Percentiles rank a stretch among this genome's conserved stretches.
phyloP scores from a whole-genome alignment of 2,888 invertebrate genomes.

The Aethes cnicana region DNA sequence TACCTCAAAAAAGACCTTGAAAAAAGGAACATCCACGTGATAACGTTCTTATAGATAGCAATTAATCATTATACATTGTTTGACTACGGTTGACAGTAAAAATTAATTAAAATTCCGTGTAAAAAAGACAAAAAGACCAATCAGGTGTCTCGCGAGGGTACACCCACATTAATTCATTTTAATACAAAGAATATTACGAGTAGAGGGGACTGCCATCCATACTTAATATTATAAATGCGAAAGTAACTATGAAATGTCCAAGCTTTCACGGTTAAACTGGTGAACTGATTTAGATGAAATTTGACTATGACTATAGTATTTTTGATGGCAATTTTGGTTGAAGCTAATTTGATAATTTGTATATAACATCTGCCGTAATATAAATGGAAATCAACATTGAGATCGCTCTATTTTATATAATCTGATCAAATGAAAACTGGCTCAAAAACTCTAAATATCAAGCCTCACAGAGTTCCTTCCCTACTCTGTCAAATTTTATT shows the following conservation, averaged over 20 bases:
- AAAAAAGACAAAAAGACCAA: slow-evolving; percentile 69
- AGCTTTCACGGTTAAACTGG: no score
- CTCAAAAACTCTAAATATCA: slow-evolving; percentile 19
- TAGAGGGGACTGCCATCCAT: slow-evolving; percentile 29
- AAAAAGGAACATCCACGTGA: slow-evolving; percentile 18
- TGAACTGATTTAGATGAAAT: no score
- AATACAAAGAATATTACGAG: slow-evolving; percentile 38
- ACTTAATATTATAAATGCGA: no score
- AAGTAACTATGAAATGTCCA: no score
- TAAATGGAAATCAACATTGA: no score
- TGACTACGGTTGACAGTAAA: slow-evolving; percentile 74
- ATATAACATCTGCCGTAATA: no score
- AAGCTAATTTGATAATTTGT: no score
- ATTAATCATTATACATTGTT: slow-evolving; percentile 77
- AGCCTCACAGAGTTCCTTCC: background rate
- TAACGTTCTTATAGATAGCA: slow-evolving; percentile 44
- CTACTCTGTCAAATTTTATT: slow-evolving; percentile 18
- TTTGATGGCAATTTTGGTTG: no score
- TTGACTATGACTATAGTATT: no score
- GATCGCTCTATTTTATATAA: no score
- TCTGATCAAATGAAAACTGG: no score
- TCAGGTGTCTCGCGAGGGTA: slow-evolving; percentile 69
- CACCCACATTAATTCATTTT: slow-evolving; percentile 75
- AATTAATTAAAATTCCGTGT: slow-evolving; percentile 80
- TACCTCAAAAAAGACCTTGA: slow-evolving; percentile 21